These are phyloP conservation scores for Chloropsis hardwickii DNA, from an alignment of 2,113 vertebrate species.

Conservation along the genomic window DNA sequence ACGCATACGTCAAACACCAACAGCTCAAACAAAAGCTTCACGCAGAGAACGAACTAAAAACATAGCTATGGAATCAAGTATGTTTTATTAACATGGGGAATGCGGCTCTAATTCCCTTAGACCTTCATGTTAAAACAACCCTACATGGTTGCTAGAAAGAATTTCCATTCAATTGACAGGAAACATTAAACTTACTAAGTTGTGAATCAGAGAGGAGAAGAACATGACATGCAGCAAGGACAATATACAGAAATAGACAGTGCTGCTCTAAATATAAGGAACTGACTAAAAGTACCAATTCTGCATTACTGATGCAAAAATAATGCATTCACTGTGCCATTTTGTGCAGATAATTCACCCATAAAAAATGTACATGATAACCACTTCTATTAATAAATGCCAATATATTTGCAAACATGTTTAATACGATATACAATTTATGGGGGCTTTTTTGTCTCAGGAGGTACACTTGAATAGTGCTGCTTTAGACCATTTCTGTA, in stretches of 20 bases:
- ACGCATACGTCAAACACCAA: not conserved
- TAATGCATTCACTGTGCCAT: not conserved
- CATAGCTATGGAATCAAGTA: not conserved
- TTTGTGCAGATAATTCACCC: not conserved
- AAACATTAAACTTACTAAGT: not conserved
- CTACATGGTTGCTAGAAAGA: not conserved
- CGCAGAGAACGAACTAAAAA: not conserved
- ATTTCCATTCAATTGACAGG: not conserved
- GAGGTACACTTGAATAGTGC: not conserved
- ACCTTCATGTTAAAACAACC: not conserved
- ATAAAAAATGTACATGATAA: not conserved
- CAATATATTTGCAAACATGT: not conserved
- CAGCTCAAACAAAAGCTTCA: not conserved
- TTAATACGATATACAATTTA: not conserved
- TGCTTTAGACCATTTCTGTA: not conserved
- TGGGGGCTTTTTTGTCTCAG: fast-evolving
- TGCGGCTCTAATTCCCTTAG: not conserved
- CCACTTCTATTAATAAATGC: not conserved
- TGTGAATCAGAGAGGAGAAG: not conserved
- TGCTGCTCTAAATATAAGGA: not conserved
- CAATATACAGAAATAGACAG: not conserved
- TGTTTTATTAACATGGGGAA: not conserved
- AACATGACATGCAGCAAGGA: not conserved
- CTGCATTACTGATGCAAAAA: not conserved
- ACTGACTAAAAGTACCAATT: not conserved